Base-by-base conservation (phyloP, 2,113 vertebrate species). In the Oncorhynchus kisutch region DNA sequence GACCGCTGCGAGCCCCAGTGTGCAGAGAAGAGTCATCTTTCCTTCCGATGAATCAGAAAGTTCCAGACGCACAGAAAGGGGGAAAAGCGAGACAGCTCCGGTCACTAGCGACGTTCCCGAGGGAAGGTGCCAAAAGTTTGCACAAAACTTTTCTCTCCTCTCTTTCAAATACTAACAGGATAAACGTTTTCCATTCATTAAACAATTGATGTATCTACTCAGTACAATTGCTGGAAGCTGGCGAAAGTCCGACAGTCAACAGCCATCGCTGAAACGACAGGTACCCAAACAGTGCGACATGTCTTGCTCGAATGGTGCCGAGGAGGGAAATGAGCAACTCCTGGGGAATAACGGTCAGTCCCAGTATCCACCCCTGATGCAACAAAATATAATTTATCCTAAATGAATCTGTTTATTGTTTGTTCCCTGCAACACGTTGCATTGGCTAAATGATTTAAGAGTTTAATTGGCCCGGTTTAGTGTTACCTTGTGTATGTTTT, bases 1-100 rank as follows among this genome's bases (percentile, higher is more conserved):
- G 14, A 91, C 84, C 73, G 88, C 76, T 67, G 79, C 70, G 74
- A 92, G 79, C 81, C 85, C 87, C 86, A 87, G 82, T 74, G 84
- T 83, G 84, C 80, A 80, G 70, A 74, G 70, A 51, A 81, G 84
- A 83, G 73, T 79, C 86, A 72, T 88, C 75, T 85, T 79, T 83
- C 70, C 65, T 77, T 68, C 75, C 68, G 71, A 29, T 48, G 39
- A 18, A 45, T 79, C 76, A 48, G 67, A 51, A 81, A 84, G 75
- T 84, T 82, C 27, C 66, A 18, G 11, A 29, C 27, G 39, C 25
- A 60, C 72, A 67, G 62, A 67, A 49, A 48, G 60, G 66, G 34
- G 29, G 57, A 49, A 27, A 49, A 18, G 20, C 6, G 31, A 31
- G 60, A 48, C 57, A 71, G 27, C 49, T 59, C 25, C 51, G 34